Evolutionary conservation across 1,140 invertebrate genomes (phyloP).

Genomic region (Drosophila mayri): DNA sequence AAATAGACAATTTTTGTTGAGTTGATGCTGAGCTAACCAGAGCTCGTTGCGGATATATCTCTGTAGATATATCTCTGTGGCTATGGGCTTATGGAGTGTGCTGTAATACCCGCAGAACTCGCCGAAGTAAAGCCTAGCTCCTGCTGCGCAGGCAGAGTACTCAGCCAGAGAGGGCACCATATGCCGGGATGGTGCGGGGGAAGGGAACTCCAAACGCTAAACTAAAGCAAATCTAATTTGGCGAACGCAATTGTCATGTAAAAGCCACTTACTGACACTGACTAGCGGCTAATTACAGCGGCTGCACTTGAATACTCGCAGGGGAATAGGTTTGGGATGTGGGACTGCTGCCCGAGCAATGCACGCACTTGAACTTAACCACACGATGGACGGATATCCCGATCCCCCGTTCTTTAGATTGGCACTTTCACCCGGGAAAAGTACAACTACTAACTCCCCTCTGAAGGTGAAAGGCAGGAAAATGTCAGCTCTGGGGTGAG

Average conservation of each 20-base stretch:
- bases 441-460: neutral
- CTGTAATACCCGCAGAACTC: conserved; percentile 37
- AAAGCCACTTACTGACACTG: conserved; percentile 53
- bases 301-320: conserved; percentile 37
- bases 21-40: neutral
- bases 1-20: conserved; percentile 44
- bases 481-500: neutral
- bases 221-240: conserved; percentile 42
- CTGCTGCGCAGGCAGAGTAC: neutral
- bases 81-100: conserved; percentile 8
- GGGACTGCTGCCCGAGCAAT: conserved; percentile 15
- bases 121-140: neutral
- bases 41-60: neutral
- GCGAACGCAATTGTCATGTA: conserved; percentile 42
- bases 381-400: neutral
- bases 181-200: too few species aligned
- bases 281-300: conserved; percentile 35
- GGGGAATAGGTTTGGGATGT: neutral
- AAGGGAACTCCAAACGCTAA: conserved; percentile 8
- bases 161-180: neutral
- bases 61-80: neutral
- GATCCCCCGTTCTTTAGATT: neutral
- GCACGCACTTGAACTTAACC: conserved; percentile 52
- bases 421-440: neutral
- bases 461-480: neutral